Percentiles rank a stretch among this genome's conserved stretches.
These are phyloP conservation scores for Ibidorhyncha struthersii DNA, from an alignment of 2,113 vertebrate species.

Conservation along the genomic window DNA sequence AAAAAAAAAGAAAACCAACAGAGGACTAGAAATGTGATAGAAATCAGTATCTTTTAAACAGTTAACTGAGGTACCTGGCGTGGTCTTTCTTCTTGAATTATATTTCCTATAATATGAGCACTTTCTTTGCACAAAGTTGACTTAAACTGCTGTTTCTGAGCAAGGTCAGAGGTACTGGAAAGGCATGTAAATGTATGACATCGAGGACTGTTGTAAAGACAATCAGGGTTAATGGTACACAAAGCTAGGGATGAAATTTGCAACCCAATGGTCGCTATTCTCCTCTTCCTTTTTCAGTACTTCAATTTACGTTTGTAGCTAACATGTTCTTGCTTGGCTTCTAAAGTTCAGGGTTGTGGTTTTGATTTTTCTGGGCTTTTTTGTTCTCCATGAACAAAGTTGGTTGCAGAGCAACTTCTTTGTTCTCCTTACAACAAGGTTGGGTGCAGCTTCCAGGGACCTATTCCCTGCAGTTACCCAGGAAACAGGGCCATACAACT, in stretches of 20 bases:
- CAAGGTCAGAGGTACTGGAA: background rate
- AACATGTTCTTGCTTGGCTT: background rate
- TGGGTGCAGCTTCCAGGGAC: background rate
- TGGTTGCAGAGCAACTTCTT: background rate
- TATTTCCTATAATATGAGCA: background rate
- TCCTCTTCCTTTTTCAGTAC: background rate
- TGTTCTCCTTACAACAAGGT: background rate
- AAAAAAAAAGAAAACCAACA: too few species aligned
- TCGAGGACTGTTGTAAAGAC: background rate
- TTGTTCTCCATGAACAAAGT: background rate
- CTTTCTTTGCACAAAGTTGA: background rate
- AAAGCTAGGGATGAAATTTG: background rate
- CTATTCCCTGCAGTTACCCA: background rate
- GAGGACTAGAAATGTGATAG: background rate
- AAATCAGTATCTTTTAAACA: background rate
- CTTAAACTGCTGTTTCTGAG: background rate
- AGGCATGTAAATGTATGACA: fast-evolving
- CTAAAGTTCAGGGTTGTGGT: fast-evolving
- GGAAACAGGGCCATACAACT: background rate
- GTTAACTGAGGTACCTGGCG: background rate
- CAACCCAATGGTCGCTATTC: background rate
- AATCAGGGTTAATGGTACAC: background rate
- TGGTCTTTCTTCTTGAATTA: background rate
- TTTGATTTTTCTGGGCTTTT: background rate
- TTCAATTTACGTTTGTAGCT: background rate